Percentiles rank a stretch among this genome's conserved stretches.
Evolutionary conservation across 2,113 vertebrate genomes (phyloP).

Genomic region (Aleadryas rufinucha): DNA sequence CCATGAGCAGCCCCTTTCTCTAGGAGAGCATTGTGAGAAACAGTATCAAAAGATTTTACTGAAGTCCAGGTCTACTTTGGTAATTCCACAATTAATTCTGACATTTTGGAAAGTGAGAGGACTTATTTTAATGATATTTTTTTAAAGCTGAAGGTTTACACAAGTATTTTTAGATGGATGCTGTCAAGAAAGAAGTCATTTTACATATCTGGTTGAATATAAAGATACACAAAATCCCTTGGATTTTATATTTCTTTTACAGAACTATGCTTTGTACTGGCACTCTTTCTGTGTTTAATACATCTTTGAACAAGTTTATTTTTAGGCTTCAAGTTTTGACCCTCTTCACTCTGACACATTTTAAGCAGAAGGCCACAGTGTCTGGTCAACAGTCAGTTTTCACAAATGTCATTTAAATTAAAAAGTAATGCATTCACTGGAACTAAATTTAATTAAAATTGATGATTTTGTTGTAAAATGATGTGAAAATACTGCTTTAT

Average conservation of each 20-base stretch:
- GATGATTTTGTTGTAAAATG: not conserved
- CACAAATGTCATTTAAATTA: not conserved
- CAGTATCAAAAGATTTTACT: not conserved
- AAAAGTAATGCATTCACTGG: not conserved
- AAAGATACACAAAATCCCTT: not conserved
- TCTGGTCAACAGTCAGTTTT: not conserved
- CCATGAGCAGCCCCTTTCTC: not conserved
- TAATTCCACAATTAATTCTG: not conserved
- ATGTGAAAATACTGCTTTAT: not conserved
- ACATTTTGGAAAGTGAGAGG: not conserved
- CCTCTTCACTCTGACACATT: not conserved
- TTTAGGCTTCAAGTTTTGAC: not conserved
- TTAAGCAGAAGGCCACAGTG: rapidly evolving
- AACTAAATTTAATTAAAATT: not conserved
- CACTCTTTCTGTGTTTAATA: not conserved
- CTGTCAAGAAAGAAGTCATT: not conserved
- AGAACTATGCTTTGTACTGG: not conserved
- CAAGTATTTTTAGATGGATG: not conserved
- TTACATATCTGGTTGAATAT: not conserved
- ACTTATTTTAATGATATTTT: not conserved
- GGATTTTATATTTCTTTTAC: not conserved
- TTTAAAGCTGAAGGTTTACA: not conserved
- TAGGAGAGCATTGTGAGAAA: not conserved
- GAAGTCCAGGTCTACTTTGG: not conserved
- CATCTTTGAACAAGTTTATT: not conserved